Evolutionary conservation across 2,888 invertebrate genomes (phyloP).

Genomic region (Geophilus truncorum): DNA sequence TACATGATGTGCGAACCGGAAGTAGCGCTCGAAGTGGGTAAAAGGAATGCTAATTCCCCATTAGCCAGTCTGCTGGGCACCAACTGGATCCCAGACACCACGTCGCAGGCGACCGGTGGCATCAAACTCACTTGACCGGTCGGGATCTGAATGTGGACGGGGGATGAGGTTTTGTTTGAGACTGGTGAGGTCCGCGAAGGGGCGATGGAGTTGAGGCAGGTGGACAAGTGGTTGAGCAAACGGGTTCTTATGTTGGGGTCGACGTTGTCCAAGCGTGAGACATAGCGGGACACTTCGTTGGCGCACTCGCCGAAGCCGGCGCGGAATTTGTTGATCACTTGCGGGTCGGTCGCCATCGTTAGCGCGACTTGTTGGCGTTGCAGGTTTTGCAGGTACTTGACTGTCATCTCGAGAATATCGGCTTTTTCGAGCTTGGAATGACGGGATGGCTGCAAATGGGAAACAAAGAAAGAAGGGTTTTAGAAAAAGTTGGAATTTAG

Average conservation of each 20-base stretch:
- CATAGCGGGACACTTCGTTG: conserved; percentile 82
- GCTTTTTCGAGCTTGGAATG: conserved; percentile 62
- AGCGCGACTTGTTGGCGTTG: conserved; percentile 72
- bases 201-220: conserved; percentile 61
- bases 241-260: conserved; percentile 79
- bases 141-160: conserved; percentile 30
- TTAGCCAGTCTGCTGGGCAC: conserved; percentile 49
- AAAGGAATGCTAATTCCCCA: conserved; percentile 49
- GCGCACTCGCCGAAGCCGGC: conserved; percentile 84
- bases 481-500: conserved; percentile 48
- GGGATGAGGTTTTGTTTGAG: background rate
- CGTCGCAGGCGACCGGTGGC: conserved; percentile 7
- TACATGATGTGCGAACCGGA: background rate
- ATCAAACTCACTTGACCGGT: background rate
- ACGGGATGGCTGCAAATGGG: conserved; percentile 73
- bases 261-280: conserved; percentile 72
- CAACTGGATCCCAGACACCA: conserved; percentile 34
- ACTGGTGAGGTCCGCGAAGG: background rate
- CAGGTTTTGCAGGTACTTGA: conserved; percentile 76
- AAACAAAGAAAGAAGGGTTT: conserved; percentile 38
- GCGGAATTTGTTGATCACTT: conserved; percentile 75
- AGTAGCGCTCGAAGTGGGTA: conserved; percentile 20
- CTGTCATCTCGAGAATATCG: conserved; percentile 79
- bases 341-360: too few species aligned
- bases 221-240: conserved; percentile 82